These are phyloP conservation scores for Xestia ashworthii DNA, from an alignment of 2,888 invertebrate genomes.

Conservation along the genomic window DNA sequence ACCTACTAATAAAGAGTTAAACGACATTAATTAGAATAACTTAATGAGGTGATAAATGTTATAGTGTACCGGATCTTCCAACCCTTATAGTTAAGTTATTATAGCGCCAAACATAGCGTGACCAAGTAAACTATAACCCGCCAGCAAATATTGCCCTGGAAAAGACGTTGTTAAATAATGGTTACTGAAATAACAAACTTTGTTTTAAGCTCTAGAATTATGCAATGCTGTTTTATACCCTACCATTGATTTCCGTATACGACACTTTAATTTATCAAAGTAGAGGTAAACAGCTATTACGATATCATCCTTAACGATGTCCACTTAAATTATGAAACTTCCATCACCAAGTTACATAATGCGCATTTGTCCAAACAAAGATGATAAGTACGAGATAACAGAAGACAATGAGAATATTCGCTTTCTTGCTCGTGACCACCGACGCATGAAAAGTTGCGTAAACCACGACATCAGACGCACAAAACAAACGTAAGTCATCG, in stretches of 20 bases:
- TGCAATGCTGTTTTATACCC: constrained; percentile 3
- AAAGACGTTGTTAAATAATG: constrained; percentile 43
- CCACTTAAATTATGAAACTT: constrained; percentile 35
- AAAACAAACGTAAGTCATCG: constrained; percentile 59
- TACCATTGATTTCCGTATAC: too few species aligned
- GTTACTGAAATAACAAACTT: background rate
- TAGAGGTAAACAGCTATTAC: background rate
- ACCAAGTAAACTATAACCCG: constrained; percentile 55
- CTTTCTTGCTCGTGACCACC: constrained; percentile 75
- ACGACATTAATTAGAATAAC: constrained; percentile 29
- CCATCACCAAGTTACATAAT: constrained; percentile 58
- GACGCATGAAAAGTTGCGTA: constrained; percentile 75
- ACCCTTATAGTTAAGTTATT: constrained; percentile 63
- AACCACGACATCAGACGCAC: constrained; percentile 68
- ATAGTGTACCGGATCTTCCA: constrained; percentile 37
- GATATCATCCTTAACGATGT: constrained; percentile 6
- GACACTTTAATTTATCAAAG: background rate
- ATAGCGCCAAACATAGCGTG: constrained; percentile 59
- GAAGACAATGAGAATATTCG: constrained; percentile 71
- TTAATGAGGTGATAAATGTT: constrained; percentile 49
- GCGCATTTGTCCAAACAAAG: constrained; percentile 58
- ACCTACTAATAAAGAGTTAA: constrained; percentile 27
- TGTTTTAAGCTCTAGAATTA: constrained; percentile 21
- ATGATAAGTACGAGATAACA: constrained; percentile 60
- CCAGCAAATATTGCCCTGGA: constrained; percentile 43